A percentile compares a stretch with the other conserved stretches of the same genome.
Conservation (phyloP, 2,888 invertebrate genomes). For the Phortica okadai region DNA sequence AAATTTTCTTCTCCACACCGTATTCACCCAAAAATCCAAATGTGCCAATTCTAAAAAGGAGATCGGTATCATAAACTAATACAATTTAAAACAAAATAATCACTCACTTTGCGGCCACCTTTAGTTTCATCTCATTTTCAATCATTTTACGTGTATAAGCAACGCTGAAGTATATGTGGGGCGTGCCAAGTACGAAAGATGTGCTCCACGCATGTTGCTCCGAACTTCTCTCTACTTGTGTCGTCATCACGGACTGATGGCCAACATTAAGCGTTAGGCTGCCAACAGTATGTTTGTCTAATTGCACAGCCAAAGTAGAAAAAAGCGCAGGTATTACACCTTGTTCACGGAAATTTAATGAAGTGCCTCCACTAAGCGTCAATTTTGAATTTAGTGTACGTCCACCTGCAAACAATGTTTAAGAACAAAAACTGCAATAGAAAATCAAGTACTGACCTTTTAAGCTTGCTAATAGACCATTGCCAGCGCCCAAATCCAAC, state of each 20-base stretch:
- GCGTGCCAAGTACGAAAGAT: constrained; percentile 88
- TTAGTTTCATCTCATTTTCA: constrained; percentile 87
- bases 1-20: constrained; percentile 94
- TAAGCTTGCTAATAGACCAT: constrained; percentile 86
- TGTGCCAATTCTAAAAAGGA: constrained; percentile 85
- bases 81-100: not conserved
- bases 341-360: constrained; percentile 86
- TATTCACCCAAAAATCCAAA: constrained; percentile 93
- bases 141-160: constrained; percentile 88
- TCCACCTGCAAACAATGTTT: constrained; percentile 56
- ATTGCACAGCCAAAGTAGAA: constrained; percentile 88
- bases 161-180: constrained; percentile 86
- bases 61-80: not conserved
- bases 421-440: not conserved
- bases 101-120: constrained; percentile 84
- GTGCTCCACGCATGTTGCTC: constrained; percentile 82
- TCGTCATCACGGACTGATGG: constrained; percentile 85
- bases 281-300: constrained; percentile 92
- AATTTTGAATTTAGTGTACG: constrained; percentile 62
- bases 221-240: constrained; percentile 87
- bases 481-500: constrained; percentile 89
- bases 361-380: constrained; percentile 82
- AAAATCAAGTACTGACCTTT: constrained; percentile 77
- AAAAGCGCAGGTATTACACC: constrained; percentile 87
- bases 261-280: constrained; percentile 89